A percentile compares a stretch with the other conserved stretches of the same genome.
Conservation (phyloP, 2,888 invertebrate species). For the Leptinotarsa juncta region DNA sequence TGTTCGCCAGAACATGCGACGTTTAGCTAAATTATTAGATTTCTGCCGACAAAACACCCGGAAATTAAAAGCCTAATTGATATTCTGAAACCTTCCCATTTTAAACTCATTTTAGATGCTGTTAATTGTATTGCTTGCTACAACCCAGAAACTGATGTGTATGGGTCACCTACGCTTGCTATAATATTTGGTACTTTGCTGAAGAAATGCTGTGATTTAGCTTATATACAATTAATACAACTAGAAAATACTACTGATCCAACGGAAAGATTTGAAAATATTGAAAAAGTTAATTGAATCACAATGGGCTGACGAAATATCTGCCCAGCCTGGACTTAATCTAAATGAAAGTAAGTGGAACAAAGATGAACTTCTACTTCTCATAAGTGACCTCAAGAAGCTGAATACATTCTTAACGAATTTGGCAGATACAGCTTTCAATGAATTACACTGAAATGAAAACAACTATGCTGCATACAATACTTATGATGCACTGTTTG, state of each 20-base stretch:
- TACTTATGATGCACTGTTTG: too few relatives aligned
- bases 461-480: too few relatives aligned
- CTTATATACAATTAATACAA: constrained; percentile 40
- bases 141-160: constrained; percentile 24
- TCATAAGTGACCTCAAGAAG: constrained; percentile 35
- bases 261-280: constrained; percentile 45
- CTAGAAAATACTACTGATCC: constrained; percentile 31
- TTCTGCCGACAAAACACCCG: not conserved
- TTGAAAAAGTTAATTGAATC: constrained; percentile 47
- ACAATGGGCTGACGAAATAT: constrained; percentile 49
- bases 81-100: constrained; percentile 3
- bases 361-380: constrained; percentile 46
- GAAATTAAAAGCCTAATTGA: constrained; percentile 1
- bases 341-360: constrained; percentile 49
- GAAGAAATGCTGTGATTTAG: too few relatives aligned
- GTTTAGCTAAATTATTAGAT: constrained; percentile 10
- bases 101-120: constrained; percentile 10
- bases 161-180: constrained; percentile 22
- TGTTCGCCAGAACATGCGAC: constrained; percentile 41
- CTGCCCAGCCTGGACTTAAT: constrained; percentile 46
- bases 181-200: too few relatives aligned
- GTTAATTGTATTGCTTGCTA: constrained; percentile 25
- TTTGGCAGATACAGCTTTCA: too few relatives aligned
- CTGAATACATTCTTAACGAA: constrained; percentile 11
- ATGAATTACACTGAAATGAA: too few relatives aligned